These are phyloP conservation scores for Alligator sinensis DNA, from an alignment of 2,113 vertebrate species.

Conservation along the genomic window DNA sequence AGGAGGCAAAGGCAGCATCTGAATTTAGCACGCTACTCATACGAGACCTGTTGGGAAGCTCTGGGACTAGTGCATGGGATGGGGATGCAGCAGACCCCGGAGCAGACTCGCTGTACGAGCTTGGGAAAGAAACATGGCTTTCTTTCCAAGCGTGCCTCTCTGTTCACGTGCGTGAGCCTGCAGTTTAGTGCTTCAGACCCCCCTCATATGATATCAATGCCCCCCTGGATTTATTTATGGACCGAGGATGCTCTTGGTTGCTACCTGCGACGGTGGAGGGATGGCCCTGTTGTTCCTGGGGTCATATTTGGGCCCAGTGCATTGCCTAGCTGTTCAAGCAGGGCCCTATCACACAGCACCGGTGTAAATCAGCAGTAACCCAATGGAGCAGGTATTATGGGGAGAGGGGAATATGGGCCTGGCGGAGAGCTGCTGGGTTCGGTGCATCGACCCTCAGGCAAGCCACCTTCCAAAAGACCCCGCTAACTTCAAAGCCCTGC, in stretches of 20 bases:
- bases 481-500: neutral
- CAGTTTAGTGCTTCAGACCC: too few relatives aligned
- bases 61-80: neutral
- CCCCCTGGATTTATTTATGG: too few relatives aligned
- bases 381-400: neutral
- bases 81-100: neutral
- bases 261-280: too few relatives aligned
- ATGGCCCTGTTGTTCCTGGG: too few relatives aligned
- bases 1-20: neutral
- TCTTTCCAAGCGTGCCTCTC: too few relatives aligned
- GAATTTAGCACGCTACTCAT: neutral
- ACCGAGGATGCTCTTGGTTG: neutral
- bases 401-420: accelerated
- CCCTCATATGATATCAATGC: too few relatives aligned
- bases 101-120: neutral
- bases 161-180: too few relatives aligned
- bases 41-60: neutral
- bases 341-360: neutral
- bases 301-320: neutral
- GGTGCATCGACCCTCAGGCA: neutral
- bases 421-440: neutral
- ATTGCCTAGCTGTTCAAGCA: neutral
- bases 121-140: neutral
- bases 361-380: neutral
- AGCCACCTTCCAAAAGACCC: neutral